Evolutionary conservation across 2,888 invertebrate species (phyloP).

Genomic region (Ophonus ardosiacus): DNA sequence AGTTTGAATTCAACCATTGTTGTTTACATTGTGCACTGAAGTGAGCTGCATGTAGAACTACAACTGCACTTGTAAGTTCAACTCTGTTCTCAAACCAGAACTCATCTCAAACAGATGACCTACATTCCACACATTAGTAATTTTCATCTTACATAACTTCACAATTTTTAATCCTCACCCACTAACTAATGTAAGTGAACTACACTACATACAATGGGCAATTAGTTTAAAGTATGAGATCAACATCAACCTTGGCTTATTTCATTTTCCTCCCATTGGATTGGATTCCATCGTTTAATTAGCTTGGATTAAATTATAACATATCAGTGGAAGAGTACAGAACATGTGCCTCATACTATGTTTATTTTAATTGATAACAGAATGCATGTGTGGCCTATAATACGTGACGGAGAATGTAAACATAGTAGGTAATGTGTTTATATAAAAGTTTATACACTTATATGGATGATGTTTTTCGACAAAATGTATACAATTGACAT

Average conservation of each 20-base stretch:
- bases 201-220: background rate
- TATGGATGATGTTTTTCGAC: background rate
- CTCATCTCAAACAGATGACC: background rate
- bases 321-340: constrained; percentile 14
- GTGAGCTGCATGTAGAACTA: background rate
- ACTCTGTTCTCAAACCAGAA: background rate
- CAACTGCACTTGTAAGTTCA: background rate
- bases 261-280: constrained; percentile 31
- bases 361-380: constrained; percentile 36
- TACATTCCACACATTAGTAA: background rate
- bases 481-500: too few relatives aligned
- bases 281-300: constrained; percentile 9
- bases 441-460: background rate
- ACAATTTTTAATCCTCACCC: background rate
- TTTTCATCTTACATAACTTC: background rate
- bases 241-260: constrained; percentile 25
- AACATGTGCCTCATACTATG: constrained; percentile 27
- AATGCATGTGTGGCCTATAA: constrained; percentile 49
- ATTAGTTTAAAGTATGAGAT: background rate
- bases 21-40: background rate
- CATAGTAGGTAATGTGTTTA: background rate
- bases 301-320: constrained; percentile 11
- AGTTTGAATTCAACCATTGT: background rate
- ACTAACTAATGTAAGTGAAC: constrained; percentile 30
- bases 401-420: constrained; percentile 33